These are phyloP conservation scores for Drosophila murphyi DNA, from an alignment of 1,140 invertebrate genomes.

Conservation along the genomic window DNA sequence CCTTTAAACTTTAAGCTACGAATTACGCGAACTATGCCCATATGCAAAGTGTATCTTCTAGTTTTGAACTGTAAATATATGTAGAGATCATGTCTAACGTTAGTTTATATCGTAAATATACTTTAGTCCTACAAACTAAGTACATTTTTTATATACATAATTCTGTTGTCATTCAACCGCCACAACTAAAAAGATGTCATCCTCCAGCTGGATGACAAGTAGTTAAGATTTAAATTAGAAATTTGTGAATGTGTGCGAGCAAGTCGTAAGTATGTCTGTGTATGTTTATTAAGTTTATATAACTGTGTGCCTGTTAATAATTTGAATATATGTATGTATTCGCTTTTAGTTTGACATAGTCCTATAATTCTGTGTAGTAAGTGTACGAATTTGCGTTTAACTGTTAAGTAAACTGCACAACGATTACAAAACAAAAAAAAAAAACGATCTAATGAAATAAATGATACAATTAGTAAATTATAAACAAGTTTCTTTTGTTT, in stretches of 20 bases:
- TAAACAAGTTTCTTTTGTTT: conserved; percentile 22
- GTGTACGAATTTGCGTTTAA: conserved; percentile 17
- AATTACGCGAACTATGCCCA: conserved; percentile 62
- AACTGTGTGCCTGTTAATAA: conserved; percentile 12
- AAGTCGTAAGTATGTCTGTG: conserved; percentile 32
- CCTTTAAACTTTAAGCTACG: conserved; percentile 60
- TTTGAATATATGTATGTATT: conserved; percentile 29
- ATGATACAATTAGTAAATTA: conserved; percentile 71
- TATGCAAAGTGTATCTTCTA: conserved; percentile 78
- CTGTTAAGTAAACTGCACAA: conserved; percentile 63
- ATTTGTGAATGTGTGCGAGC: conserved; percentile 10
- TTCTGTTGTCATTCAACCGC: conserved; percentile 68
- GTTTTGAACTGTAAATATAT: conserved; percentile 68
- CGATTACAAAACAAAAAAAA: conserved; percentile 53
- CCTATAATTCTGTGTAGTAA: conserved; percentile 30
- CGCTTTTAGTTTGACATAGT: conserved; percentile 47
- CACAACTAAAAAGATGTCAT: conserved; percentile 20
- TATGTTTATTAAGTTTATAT: conserved; percentile 1
- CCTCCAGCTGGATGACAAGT: background rate
- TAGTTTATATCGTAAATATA: conserved; percentile 40
- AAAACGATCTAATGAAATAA: conserved; percentile 73
- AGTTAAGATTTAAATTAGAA: conserved; percentile 35
- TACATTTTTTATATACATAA: conserved; percentile 44
- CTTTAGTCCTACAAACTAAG: conserved; percentile 53
- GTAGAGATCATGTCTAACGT: conserved; percentile 32